phyloP scores from a whole-genome alignment of 2,888 invertebrate species.

The Drosophila anomalata region DNA sequence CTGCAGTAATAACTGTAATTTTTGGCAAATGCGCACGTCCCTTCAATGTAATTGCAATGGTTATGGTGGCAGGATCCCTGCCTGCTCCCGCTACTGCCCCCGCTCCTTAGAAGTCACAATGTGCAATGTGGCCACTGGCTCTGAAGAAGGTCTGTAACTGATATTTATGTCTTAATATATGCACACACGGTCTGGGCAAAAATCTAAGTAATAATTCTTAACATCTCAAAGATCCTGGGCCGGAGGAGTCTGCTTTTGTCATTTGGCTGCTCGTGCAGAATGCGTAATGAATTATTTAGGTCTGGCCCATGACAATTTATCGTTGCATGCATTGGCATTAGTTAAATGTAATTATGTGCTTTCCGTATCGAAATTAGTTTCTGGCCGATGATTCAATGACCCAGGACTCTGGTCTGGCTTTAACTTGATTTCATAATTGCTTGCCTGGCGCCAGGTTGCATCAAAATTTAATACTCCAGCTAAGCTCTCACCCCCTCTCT shows the following conservation, averaged over 20 bases:
- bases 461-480: constrained; percentile 22
- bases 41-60: neutral
- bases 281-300: constrained; percentile 63
- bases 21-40: constrained; percentile 66
- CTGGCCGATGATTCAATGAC: constrained; percentile 20
- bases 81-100: constrained; percentile 3
- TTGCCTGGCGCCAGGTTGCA: neutral
- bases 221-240: constrained; percentile 40
- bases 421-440: constrained; percentile 2
- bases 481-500: constrained; percentile 18
- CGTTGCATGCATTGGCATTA: constrained; percentile 44
- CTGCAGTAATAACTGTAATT: constrained; percentile 79
- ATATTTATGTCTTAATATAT: constrained; percentile 73
- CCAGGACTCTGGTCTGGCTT: constrained; percentile 16
- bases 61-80: constrained; percentile 10
- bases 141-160: constrained; percentile 34
- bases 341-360: constrained; percentile 44
- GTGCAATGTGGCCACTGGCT: constrained; percentile 32
- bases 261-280: constrained; percentile 40
- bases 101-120: constrained; percentile 23
- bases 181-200: constrained; percentile 57
- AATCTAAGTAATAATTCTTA: constrained; percentile 56
- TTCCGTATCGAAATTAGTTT: constrained; percentile 25
- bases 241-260: constrained; percentile 36
- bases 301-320: constrained; percentile 44